Percentiles rank a stretch among this genome's conserved stretches.
phyloP scores from a whole-genome alignment of 2,113 vertebrate genomes.

The Otis tarda region DNA sequence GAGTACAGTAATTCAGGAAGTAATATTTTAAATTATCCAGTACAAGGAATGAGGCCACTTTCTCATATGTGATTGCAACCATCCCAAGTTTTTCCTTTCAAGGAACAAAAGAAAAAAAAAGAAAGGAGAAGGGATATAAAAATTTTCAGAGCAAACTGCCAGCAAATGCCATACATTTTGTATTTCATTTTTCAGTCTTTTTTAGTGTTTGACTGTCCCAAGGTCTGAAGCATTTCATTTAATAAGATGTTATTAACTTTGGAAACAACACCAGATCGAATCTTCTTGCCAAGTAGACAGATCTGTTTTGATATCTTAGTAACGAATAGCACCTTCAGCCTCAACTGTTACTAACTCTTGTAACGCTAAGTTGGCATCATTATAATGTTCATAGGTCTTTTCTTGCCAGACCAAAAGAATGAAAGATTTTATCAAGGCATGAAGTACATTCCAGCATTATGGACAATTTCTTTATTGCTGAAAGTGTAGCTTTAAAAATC shows the following conservation, averaged over 20 bases:
- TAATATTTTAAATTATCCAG: constrained; percentile 49
- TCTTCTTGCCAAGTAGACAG: constrained; percentile 24
- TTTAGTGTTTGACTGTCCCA: neutral
- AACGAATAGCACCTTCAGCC: constrained; percentile 46
- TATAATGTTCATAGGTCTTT: neutral
- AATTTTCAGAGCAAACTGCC: neutral
- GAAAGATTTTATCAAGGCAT: constrained; percentile 46
- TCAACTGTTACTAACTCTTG: neutral
- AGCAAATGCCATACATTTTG: constrained; percentile 12
- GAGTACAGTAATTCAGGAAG: constrained; percentile 38
- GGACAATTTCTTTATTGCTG: constrained; percentile 51
- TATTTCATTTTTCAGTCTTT: constrained; percentile 1
- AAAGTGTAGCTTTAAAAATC: constrained; percentile 54
- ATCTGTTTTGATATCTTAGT: constrained; percentile 14
- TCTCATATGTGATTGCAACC: neutral
- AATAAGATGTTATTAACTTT: constrained; percentile 49
- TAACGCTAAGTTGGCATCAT: neutral
- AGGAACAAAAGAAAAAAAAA: too few relatives aligned
- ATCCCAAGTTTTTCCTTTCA: constrained; percentile 32
- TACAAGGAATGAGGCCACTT: constrained; percentile 15
- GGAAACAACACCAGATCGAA: constrained; percentile 1
- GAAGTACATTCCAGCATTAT: constrained; percentile 21
- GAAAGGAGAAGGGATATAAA: neutral
- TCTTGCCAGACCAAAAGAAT: constrained; percentile 35
- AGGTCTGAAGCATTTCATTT: constrained; percentile 32